Evolutionary conservation across 2,888 invertebrate species (phyloP), one percentile per base, ranked within the genome.

Genomic region (Pegoplata infirma): DNA sequence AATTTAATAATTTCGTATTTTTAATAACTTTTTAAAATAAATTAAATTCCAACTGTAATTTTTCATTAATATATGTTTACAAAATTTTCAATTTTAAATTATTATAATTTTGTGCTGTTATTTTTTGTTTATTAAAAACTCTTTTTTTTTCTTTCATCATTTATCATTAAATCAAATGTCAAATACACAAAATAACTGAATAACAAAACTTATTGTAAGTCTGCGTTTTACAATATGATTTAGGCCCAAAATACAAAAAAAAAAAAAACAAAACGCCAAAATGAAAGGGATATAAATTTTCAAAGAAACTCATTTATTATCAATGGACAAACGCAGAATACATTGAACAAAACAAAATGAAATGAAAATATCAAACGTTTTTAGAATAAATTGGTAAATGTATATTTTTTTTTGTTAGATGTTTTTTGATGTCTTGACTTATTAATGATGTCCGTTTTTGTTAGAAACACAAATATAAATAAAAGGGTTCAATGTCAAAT

Each of bases 231-330:
- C n/a, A 23, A 47, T 32, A 10, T 36, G 36, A 58, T 8, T 36
- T 56, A 58, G 68, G 40, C 58, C 36, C 25, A n/a, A 58, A 68
- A 17, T n/a, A 40, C 1, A 58, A 49, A 58, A 10, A 40, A 21
- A 21, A 56, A 67, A 44, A 36, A 28, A 32, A 46, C n/a, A n/a
- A n/a, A n/a, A n/a, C n/a, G n/a, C n/a, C n/a, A n/a, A 66, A 55
- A 10, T 32, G 5, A 21, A 36, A 47, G n/a, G 25, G 64, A 25
- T 53, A 8, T 1, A 21, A 56, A 5, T 47, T 67, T 56, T 21
- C 32, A 58, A 66, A 36, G 40, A 58, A 69, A 40, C 58, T 69
- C 68, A 69, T 69, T 69, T 69, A 69, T 69, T 58, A 69, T 58
- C 58, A 58, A 58, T 36, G 68, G 58, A 36, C 25, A 40, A 16